Evolutionary conservation across 2,113 vertebrate genomes (phyloP).

Genomic region (Gobius niger): DNA sequence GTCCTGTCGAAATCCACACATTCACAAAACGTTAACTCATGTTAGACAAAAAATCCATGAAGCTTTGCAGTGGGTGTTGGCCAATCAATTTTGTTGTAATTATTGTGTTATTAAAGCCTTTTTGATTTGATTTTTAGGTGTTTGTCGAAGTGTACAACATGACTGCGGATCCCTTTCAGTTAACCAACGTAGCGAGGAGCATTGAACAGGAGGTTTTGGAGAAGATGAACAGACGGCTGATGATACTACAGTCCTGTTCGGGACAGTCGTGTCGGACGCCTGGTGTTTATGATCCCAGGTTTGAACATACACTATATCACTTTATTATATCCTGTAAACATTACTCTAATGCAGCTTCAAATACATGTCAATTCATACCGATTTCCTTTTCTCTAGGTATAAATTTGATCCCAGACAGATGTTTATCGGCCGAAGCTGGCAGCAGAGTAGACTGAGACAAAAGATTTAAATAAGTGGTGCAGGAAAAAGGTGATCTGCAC

Average conservation of each 20-base stretch:
- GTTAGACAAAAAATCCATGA: no score
- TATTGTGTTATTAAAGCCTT: no score
- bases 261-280: constrained; percentile 86
- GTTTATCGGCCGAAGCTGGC: constrained; percentile 62
- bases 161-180: constrained; percentile 91
- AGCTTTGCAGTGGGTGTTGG: no score
- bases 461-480: constrained; percentile 50
- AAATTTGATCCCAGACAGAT: constrained; percentile 74
- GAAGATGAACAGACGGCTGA: constrained; percentile 97
- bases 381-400: constrained; percentile 59
- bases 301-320: background rate
- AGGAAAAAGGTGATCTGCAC: background rate
- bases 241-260: constrained; percentile 96
- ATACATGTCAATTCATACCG: background rate
- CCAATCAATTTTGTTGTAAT: no score
- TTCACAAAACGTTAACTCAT: no score
- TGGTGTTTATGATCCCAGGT: constrained; percentile 84
- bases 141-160: constrained; percentile 98
- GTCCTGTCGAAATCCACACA: no score
- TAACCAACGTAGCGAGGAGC: constrained; percentile 92
- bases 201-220: constrained; percentile 95
- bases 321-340: background rate
- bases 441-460: constrained; percentile 48
- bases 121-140: constrained; percentile 75
- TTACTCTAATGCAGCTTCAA: background rate